Base-by-base conservation (phyloP, 2,113 vertebrate species). In the Ammodramus savannarum region DNA sequence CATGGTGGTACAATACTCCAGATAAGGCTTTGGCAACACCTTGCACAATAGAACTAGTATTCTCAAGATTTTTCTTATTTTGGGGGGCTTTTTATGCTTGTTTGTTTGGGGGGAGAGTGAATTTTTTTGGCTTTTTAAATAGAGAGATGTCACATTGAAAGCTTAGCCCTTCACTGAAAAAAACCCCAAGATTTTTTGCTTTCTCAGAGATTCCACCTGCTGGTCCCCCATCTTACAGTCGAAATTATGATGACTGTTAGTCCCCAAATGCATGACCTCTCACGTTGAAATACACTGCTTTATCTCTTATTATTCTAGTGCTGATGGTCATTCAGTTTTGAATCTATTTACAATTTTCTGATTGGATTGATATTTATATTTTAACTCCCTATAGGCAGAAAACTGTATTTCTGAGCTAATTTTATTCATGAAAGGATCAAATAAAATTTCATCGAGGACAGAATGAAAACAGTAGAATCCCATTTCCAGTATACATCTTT, bases 11-110 rank as follows among this genome's bases (percentile, higher is more conserved):
- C 44, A 72, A 81, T 29, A 61, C 9, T 52, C 23, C 62, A 76
- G 23, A 57, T 13, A 76, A 54, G 41, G 31, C 39, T 87, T 72
- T 43, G 26, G 44, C 16, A 80, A 69, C 5, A 38, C 11, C 19
- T 19, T 38, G 27, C 23, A 29, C 16, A 88, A 3, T 5, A 3
- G 19, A 32, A 65, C 59, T 48, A 39, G 17, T 12, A 25, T 39
- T 87, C 18, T 58, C 43, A 22, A n/a, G 10, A 20, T 46, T 54
- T 7, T 34, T 46, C 23, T 51, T 83, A 72, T 41, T 34, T 66
- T 22, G 38, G 13, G 7, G 3, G 3, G 4, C 5, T 10, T 18
- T 18, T 9, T 51, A 11, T 44, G 25, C 0, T 39, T 43, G 2
- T 38, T 71, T 38, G 38, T 20, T 68, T 51, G 8, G 3, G 6